Percentiles rank a stretch among this genome's conserved stretches.
These are phyloP conservation scores for Brachyopa scutellaris DNA, from an alignment of 2,888 invertebrate species.

Conservation along the genomic window DNA sequence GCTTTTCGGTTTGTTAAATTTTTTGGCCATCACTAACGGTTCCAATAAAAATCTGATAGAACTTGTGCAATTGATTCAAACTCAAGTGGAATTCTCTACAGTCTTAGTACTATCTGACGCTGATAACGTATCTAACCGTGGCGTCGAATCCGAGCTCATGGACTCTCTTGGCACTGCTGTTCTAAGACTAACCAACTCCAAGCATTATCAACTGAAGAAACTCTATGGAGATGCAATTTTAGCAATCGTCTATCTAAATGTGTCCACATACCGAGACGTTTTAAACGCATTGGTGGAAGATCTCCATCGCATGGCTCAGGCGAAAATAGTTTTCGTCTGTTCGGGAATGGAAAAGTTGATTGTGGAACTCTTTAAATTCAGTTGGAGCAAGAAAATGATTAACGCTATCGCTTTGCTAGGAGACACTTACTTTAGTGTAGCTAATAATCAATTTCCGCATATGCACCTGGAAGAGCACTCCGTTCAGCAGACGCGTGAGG, in stretches of 20 bases:
- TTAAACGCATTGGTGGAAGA: background rate
- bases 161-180: background rate
- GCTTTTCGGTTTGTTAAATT: background rate
- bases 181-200: background rate
- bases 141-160: background rate
- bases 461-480: background rate
- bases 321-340: constrained; percentile 15
- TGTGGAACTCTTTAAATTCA: background rate
- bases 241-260: background rate
- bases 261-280: background rate
- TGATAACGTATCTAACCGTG: no score
- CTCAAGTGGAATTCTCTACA: constrained; percentile 27
- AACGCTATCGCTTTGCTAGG: constrained; percentile 12
- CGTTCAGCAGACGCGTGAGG: background rate
- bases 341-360: background rate
- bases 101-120: background rate
- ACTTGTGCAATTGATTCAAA: constrained; percentile 13
- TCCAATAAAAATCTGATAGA: background rate
- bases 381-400: constrained; percentile 25
- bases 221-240: constrained; percentile 7
- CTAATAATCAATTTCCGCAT: constrained; percentile 19
- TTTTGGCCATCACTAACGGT: background rate
- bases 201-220: background rate
- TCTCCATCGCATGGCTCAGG: constrained; percentile 12
- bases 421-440: constrained; percentile 4